Base-by-base conservation (phyloP, 2,888 invertebrate genomes). In the Dioctria linearis region DNA sequence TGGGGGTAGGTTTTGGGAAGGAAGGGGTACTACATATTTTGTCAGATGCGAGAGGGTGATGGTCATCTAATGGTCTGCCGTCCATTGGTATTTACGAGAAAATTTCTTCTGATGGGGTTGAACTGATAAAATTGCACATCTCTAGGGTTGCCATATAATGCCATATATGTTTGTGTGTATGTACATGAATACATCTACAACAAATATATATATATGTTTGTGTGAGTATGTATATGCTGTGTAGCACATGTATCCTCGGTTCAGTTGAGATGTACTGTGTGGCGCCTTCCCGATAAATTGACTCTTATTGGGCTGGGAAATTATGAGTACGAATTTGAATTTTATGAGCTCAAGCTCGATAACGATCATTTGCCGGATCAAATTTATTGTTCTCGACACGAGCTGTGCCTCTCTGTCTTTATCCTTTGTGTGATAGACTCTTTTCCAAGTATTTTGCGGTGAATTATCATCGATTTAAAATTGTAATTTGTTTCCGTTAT, bases 321-420 rank as follows among this genome's bases (percentile, higher is more conserved):
- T 80, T 82, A 82, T 78, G 79, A 75, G 69, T 73, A 63, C 57
- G 79, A 79, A 80, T 80, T 79, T 80, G 67, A 82, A 80, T 80
- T 82, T 82, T 80, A 82, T 82, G 80, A 78, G 82, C 59, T 78
- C 67, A 8, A 5, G 42, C 51, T 69, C 71, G 80, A 82, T 82
- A 80, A 82, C 79, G 80, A 82, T 82, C 79, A 80, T 61, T 69
- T 69, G 49, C 39, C 40, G 54, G 78, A 65, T 66, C 51, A 57
- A 78, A 78, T 78, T 78, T 78, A 78, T 66, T 78, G 78, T 76
- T n/a, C 39, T 49, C 25, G 76, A 6, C 3, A 37, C 6, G 4
- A n/a, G 11, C 25, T 25, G 25, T 25, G 25, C 25, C 25, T 25
- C 25, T 6, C 11, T 54, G 54, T n/a, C 54, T 54, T n/a, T 54